Evolutionary conservation across 2,113 vertebrate genomes (phyloP).

Genomic region (Peucedramus taeniatus): DNA sequence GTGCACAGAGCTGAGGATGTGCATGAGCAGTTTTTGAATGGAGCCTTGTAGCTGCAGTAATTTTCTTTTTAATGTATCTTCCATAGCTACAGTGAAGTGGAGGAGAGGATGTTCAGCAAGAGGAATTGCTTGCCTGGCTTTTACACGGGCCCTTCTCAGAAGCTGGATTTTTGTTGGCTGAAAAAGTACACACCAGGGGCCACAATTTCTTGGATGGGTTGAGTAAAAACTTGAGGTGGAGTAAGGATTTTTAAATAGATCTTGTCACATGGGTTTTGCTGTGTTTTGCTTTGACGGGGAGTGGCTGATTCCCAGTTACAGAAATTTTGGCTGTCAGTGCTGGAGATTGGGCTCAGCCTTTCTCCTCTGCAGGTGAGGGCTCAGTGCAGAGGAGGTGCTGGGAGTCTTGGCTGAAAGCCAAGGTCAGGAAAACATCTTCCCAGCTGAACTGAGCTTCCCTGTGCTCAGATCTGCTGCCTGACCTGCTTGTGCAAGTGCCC

Average conservation of each 20-base stretch:
- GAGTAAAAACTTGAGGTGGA: not conserved
- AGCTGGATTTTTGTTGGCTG: not conserved
- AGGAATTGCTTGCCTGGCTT: not conserved
- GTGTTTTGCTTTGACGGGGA: not conserved
- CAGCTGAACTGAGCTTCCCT: not conserved
- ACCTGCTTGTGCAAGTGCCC: not conserved
- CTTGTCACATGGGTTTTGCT: not conserved
- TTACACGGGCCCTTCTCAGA: not conserved
- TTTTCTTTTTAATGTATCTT: not conserved
- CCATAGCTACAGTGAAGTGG: not conserved
- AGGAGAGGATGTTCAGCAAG: not conserved
- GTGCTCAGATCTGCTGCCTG: not conserved
- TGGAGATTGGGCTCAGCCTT: not conserved
- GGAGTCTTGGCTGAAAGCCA: not conserved
- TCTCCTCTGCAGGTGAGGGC: not conserved
- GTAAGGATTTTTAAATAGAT: not conserved
- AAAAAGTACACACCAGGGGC: not conserved
- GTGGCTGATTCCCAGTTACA: not conserved
- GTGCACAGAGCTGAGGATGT: not conserved
- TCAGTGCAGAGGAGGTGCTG: not conserved
- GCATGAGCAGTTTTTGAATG: not conserved
- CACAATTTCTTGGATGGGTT: not conserved
- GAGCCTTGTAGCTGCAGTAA: not conserved
- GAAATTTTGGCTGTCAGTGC: not conserved
- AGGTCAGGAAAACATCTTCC: not conserved